Evolutionary conservation across 2,888 invertebrate species (phyloP).

Genomic region (Leptarthrus brevirostris): DNA sequence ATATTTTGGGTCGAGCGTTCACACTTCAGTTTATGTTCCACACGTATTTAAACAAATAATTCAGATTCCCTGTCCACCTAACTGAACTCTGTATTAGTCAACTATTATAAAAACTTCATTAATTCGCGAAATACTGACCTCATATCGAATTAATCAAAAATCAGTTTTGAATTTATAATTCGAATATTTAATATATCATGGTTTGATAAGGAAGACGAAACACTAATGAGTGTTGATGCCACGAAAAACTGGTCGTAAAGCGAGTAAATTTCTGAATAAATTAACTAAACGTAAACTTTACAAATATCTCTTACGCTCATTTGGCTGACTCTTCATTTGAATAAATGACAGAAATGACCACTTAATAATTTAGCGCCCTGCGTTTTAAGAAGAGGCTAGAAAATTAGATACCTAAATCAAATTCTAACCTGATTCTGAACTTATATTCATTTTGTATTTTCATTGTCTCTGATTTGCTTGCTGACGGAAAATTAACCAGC

Average conservation of each 20-base stretch:
- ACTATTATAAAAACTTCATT: constrained; percentile 12
- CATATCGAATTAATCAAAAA: constrained; percentile 40
- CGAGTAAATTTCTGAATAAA: constrained; percentile 29
- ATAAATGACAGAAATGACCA: constrained; percentile 14
- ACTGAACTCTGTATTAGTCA: too few relatives aligned
- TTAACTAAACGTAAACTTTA: not conserved
- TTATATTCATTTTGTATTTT: not conserved
- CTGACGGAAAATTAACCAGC: constrained; percentile 31
- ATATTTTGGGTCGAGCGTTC: too few relatives aligned
- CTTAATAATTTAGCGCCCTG: constrained; percentile 25
- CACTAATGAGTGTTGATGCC: constrained; percentile 24
- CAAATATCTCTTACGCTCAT: not conserved
- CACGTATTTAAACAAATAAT: too few relatives aligned
- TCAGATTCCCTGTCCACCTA: too few relatives aligned
- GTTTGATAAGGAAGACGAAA: constrained; percentile 13
- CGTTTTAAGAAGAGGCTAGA: not conserved
- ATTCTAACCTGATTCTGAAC: not conserved
- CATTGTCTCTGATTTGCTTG: constrained; percentile 16
- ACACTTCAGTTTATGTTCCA: too few relatives aligned
- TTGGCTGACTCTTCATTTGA: constrained; percentile 2
- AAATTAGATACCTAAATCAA: not conserved
- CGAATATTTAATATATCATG: constrained; percentile 9
- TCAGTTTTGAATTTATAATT: constrained; percentile 43
- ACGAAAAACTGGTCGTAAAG: constrained; percentile 22
- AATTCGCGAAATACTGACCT: constrained; percentile 45